Evolutionary conservation across 2,888 invertebrate species (phyloP), one percentile per base, ranked within the genome.

Genomic region (Clanis bilineata): DNA sequence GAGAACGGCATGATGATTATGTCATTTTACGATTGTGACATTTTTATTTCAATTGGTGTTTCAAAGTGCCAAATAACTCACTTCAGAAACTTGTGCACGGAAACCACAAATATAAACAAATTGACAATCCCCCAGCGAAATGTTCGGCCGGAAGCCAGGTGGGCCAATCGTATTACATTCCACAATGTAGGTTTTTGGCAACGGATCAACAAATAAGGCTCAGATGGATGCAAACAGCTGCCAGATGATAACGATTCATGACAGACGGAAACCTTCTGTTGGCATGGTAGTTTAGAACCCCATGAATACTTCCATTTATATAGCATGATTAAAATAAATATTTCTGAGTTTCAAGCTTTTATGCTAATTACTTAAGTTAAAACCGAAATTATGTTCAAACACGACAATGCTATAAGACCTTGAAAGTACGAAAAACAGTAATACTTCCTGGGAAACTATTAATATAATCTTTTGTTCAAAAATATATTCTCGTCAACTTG

Each of bases 191-290:
- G 45, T 25, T 60, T 66, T 70, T 72, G 67, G 69, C 68, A 55
- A 28, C 45, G 38, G 62, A 57, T 67, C 64, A 67, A 73, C 69
- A 68, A 72, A 67, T 62, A 56, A 61, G 43, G 60, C 44, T 64
- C 57, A 67, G 62, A 62, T 55, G 65, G 58, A 32, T 18, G 51
- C 41, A 38, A 66, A 73, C 72, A 64, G 61, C 65, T 64, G 64
- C 55, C 60, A 47, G 54, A 41, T 63, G 68, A 69, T 73, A 73
- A 64, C 45, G 25, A 69, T 66, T 43, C 38, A 58, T 61, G 32
- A 62, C 18, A 51, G 64, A 43, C 62, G 59, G 60, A 66, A 57
- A 57, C 57, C 63, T 67, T 59, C n/a, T 45, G 36, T 12, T 38
- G n/a, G 36, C 6, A 23, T 22, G 6, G 10, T 32, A 47, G 7